Evolutionary conservation across 2,113 vertebrate species (phyloP).

Genomic region (Rhineura floridana): DNA sequence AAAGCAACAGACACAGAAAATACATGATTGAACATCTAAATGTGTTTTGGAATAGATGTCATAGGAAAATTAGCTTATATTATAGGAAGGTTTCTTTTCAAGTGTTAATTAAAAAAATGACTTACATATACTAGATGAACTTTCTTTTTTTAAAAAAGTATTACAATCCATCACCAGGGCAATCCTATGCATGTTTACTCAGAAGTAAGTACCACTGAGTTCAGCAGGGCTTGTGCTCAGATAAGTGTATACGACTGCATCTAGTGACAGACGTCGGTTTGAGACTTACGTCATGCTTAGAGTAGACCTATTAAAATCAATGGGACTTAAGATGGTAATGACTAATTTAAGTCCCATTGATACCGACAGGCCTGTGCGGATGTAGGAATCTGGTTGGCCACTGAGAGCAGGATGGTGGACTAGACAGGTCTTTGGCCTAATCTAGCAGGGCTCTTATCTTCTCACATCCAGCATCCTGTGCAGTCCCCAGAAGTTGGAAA

Average conservation of each 20-base stretch:
- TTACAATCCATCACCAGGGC: too few species aligned
- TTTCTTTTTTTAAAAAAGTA: too few species aligned
- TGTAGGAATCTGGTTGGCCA: not conserved
- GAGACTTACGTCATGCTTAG: too few species aligned
- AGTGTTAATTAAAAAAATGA: not conserved
- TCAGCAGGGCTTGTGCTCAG: too few species aligned
- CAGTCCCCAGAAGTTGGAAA: not conserved
- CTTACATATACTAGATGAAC: not conserved
- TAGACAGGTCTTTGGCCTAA: too few species aligned
- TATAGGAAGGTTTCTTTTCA: not conserved
- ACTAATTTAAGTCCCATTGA: too few species aligned
- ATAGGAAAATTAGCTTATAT: constrained; percentile 10
- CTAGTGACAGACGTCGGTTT: too few species aligned
- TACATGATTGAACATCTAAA: not conserved
- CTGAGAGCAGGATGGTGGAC: too few species aligned
- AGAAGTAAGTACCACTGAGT: not conserved
- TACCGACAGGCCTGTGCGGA: too few species aligned
- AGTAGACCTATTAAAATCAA: too few species aligned
- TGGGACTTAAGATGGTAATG: too few species aligned
- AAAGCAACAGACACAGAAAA: constrained; percentile 17
- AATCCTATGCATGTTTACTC: not conserved
- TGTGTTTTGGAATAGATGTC: constrained; percentile 32
- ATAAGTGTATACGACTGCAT: not conserved
- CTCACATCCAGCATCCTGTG: not conserved
- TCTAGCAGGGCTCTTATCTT: too few species aligned